Evolutionary conservation across 2,113 vertebrate genomes (phyloP).

Genomic region (Catharus minimus): DNA sequence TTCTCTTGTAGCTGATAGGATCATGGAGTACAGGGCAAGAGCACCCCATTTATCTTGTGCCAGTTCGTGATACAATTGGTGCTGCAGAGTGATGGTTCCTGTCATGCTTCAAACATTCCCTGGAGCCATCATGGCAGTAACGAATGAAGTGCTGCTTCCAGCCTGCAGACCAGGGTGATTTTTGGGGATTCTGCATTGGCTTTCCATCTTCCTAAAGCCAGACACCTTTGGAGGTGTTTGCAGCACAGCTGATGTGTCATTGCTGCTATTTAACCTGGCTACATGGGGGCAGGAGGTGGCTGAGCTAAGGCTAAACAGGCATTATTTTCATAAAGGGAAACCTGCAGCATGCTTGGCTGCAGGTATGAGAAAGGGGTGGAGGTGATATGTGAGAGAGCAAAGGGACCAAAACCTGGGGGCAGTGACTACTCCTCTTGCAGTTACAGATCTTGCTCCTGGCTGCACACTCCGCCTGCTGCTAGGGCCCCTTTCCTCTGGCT

Average conservation of each 20-base stretch:
- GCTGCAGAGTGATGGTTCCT: background rate
- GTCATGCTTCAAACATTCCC: background rate
- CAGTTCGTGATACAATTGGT: background rate
- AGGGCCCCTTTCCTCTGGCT: fast-evolving
- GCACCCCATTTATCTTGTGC: background rate
- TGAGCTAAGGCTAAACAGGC: background rate
- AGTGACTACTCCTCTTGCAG: background rate
- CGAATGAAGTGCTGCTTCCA: background rate
- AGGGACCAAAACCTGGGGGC: background rate
- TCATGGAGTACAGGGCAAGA: background rate
- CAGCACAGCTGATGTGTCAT: background rate
- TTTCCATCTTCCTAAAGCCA: background rate
- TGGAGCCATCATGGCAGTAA: background rate
- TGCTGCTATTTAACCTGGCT: background rate
- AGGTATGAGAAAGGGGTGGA: background rate
- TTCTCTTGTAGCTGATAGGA: background rate
- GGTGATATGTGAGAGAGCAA: background rate
- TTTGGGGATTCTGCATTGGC: background rate
- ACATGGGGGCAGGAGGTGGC: background rate
- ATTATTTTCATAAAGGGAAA: background rate
- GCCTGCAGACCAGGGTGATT: background rate
- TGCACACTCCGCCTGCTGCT: background rate
- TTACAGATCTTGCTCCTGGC: background rate
- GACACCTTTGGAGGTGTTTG: background rate
- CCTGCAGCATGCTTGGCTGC: background rate